Conservation (phyloP, 2,888 invertebrate species). For the Barypeithes pellucidus region DNA sequence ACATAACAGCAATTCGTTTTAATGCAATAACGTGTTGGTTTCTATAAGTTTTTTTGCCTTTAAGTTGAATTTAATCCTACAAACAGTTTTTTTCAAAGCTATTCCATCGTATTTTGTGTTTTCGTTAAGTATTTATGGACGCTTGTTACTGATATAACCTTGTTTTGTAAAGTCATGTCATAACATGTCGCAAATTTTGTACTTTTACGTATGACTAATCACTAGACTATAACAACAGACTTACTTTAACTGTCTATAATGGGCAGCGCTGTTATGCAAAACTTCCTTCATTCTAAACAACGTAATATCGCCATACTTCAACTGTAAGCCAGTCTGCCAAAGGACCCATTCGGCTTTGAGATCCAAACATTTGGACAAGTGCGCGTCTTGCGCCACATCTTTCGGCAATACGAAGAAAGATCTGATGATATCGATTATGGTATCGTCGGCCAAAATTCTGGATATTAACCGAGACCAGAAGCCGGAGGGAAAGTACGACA, state of each 20-base stretch:
- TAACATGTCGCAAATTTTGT: no score
- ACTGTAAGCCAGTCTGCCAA: constrained; percentile 93
- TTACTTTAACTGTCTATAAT: constrained; percentile 70
- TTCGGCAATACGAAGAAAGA: constrained; percentile 82
- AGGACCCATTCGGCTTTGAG: constrained; percentile 91
- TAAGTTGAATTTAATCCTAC: no score
- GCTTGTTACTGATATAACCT: no score
- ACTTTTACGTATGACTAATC: no score
- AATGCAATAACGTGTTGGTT: no score
- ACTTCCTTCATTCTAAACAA: constrained; percentile 90
- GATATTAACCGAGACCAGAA: constrained; percentile 98
- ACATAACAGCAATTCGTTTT: no score
- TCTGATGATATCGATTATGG: constrained; percentile 85
- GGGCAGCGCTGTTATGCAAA: constrained; percentile 72
- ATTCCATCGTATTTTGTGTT: no score
- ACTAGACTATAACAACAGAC: no score
- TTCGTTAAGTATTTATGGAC: no score
- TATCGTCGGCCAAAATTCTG: constrained; percentile 91
- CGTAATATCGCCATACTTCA: constrained; percentile 87
- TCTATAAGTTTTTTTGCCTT: no score
- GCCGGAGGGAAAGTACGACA: constrained; percentile 98
- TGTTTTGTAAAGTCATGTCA: no score
- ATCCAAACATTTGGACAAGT: constrained; percentile 75
- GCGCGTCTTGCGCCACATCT: constrained; percentile 78
- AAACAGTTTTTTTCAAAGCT: no score